These are phyloP conservation scores for Coelinius sp. DNA, from an alignment of 2,888 invertebrate genomes.

Conservation along the genomic window DNA sequence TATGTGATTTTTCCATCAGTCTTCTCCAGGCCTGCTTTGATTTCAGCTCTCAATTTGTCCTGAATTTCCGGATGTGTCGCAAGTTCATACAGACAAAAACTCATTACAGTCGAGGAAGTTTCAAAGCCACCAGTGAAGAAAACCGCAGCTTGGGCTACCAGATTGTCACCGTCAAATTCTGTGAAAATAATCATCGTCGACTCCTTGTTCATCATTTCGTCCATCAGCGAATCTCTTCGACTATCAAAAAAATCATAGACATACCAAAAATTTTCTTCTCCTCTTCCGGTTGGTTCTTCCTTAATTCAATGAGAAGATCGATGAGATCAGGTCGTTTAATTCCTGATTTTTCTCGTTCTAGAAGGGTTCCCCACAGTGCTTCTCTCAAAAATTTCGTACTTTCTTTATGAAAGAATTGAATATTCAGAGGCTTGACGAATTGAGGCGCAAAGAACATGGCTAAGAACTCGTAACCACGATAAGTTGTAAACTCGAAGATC, in stretches of 20 bases:
- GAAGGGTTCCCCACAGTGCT: slow-evolving; percentile 69
- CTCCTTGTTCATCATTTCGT: no score
- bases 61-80: slow-evolving; percentile 56
- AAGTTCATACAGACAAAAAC: slow-evolving; percentile 58
- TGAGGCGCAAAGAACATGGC: slow-evolving; percentile 70
- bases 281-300: slow-evolving; percentile 51
- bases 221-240: not conserved
- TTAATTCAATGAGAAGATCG: slow-evolving; percentile 71
- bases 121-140: slow-evolving; percentile 63
- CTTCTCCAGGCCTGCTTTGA: slow-evolving; percentile 48
- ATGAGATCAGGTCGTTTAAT: slow-evolving; percentile 70
- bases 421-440: slow-evolving; percentile 62
- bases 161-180: slow-evolving; percentile 60
- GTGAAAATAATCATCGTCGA: not conserved
- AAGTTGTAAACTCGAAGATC: slow-evolving; percentile 65
- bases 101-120: slow-evolving; percentile 56
- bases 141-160: slow-evolving; percentile 57
- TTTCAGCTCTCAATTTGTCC: slow-evolving; percentile 53
- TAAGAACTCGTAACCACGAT: slow-evolving; percentile 66
- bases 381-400: slow-evolving; percentile 65
- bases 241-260: not conserved
- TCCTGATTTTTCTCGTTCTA: slow-evolving; percentile 67
- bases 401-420: slow-evolving; percentile 67
- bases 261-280: slow-evolving; percentile 44
- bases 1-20: slow-evolving; percentile 57